Base-by-base conservation (phyloP, 2,113 vertebrate genomes). In the Muntiacus muntjak region DNA sequence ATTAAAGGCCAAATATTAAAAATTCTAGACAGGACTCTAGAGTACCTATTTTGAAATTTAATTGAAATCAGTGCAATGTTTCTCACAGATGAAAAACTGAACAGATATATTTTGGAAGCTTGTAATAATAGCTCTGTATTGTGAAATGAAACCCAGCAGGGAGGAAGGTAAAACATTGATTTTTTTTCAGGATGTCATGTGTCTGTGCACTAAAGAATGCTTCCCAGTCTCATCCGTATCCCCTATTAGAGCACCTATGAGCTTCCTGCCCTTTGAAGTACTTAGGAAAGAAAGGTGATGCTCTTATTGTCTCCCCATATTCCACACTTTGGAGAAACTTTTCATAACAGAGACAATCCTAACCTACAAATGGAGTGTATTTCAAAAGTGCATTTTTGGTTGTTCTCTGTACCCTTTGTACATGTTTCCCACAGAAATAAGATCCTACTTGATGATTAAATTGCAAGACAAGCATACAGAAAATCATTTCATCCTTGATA, bases 121-220 rank as follows among this genome's bases (percentile, higher is more conserved):
- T 58, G 43, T 45, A 97, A 98, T 97, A 93, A 94, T 97, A 97
- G 91, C 52, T 97, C 79, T 98, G 97, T 13, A 1, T 96, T 96
- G 40, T 89, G 97, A 98, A 98, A 98, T 98, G 94, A 98, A 99
- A 97, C 95, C 33, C 98, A 98, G 96, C 94, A 98, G 97, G 97
- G 79, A 95, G 85, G 92, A 98, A 94, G 47, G 76, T 83, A 98
- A 84, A 98, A 96, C 94, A 92, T 83, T 94, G 96, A 94, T 96
- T 98, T 89, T 97, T 89, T 98, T 98, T 97, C 93, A 95, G 85
- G 96, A 96, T 89, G 60, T 91, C 91, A 57, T 94, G 86, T 92
- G 52, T 95, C 95, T 95, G 23, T 96, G 58, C 96, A 95, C 91
- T 96, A 91, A 97, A 97, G 95, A 98, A 94, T 89, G 82, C 97